A percentile compares a stretch with the other conserved stretches of the same genome.
Conservation (phyloP, 2,113 vertebrate genomes). For the Mastomys natalensis region DNA sequence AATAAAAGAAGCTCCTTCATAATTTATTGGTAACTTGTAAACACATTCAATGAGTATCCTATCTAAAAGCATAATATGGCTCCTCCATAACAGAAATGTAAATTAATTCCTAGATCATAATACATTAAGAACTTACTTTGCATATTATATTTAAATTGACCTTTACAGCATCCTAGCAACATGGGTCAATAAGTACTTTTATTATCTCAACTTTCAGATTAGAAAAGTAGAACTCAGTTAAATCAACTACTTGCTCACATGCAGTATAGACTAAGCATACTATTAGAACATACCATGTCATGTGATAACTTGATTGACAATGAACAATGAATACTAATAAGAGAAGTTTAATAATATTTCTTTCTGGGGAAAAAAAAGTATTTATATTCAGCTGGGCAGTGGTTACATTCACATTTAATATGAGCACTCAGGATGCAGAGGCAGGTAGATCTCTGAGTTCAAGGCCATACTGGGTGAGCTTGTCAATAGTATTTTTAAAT, state of each 20-base stretch:
- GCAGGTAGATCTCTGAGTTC: not conserved
- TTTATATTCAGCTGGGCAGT: not conserved
- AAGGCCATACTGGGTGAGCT: not conserved
- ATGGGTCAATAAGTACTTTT: not conserved
- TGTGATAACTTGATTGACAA: not conserved
- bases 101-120: not conserved
- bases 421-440: not conserved
- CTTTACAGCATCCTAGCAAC: conserved; percentile 13
- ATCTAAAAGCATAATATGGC: not conserved
- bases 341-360: not conserved
- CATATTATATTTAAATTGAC: conserved; percentile 44
- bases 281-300: not conserved
- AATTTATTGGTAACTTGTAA: not conserved
- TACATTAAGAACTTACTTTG: not conserved
- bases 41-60: not conserved
- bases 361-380: not conserved
- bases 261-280: not conserved
- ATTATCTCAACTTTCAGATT: conserved; percentile 13
- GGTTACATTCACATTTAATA: not conserved
- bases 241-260: conserved; percentile 31
- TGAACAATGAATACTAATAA: conserved; percentile 14
- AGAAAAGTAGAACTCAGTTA: conserved; percentile 12
- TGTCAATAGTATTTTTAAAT: not conserved
- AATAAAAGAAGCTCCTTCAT: conserved; percentile 16
- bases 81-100: not conserved